Conservation (phyloP, 2,113 vertebrate species). For the Tretioscincus oriximinensis region DNA sequence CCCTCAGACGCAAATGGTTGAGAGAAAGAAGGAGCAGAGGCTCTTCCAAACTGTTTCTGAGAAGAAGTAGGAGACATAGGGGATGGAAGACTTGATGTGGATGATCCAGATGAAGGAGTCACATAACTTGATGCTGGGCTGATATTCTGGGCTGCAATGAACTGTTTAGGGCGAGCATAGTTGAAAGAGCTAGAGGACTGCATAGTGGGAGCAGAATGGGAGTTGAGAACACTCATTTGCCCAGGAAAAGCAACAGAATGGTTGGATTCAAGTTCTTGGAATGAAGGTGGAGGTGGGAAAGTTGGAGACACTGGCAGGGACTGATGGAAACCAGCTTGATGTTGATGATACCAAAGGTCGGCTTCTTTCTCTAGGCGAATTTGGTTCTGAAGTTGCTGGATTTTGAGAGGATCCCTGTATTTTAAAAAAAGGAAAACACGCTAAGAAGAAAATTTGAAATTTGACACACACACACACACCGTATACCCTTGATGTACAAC, state of each 20-base stretch:
- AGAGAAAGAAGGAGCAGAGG: slow-evolving; percentile 73
- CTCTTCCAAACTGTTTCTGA: slow-evolving; percentile 81
- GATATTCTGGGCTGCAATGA: slow-evolving; percentile 92
- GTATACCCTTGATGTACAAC: background rate
- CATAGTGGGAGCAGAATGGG: slow-evolving; percentile 81
- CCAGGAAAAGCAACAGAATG: slow-evolving; percentile 60
- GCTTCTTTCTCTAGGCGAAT: slow-evolving; percentile 90
- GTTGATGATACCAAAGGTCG: slow-evolving; percentile 68
- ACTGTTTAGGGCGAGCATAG: slow-evolving; percentile 97
- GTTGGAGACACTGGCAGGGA: slow-evolving; percentile 79
- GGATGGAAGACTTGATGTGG: slow-evolving; percentile 86
- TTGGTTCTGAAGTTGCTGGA: slow-evolving; percentile 94
- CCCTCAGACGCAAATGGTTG: slow-evolving; percentile 76
- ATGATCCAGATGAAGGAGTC: slow-evolving; percentile 87
- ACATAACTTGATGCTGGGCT: slow-evolving; percentile 77
- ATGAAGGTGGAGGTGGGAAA: slow-evolving; percentile 89
- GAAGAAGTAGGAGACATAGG: slow-evolving; percentile 85
- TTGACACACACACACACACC: background rate
- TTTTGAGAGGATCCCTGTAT: slow-evolving; percentile 84
- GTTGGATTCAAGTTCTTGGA: slow-evolving; percentile 85
- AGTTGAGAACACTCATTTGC: slow-evolving; percentile 78
- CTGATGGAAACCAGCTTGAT: slow-evolving; percentile 62
- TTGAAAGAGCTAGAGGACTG: slow-evolving; percentile 93
- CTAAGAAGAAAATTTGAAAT: slow-evolving; percentile 28
- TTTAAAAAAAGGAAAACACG: slow-evolving; percentile 43